Conservation (phyloP, 2,113 vertebrate genomes). For the Alethe diademata region DNA sequence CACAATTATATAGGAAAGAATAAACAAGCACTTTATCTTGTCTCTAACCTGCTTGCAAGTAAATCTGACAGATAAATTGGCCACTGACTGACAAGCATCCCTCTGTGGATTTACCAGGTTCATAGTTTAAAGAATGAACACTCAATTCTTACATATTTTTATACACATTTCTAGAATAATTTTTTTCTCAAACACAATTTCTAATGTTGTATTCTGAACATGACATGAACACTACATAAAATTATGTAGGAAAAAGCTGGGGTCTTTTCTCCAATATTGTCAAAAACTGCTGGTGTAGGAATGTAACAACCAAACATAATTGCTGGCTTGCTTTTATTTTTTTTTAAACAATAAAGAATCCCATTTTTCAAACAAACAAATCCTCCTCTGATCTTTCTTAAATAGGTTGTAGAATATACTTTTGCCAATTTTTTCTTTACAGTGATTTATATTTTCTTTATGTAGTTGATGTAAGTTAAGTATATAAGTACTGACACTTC, state of each 20-base stretch:
- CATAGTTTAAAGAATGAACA: not conserved
- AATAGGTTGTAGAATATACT: not conserved
- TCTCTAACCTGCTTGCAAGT: not conserved
- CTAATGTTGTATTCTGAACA: not conserved
- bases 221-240: not conserved
- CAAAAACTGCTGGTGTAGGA: not conserved
- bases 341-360: not conserved
- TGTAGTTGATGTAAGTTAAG: not conserved
- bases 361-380: not conserved
- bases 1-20: not conserved
- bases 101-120: not conserved
- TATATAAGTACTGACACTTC: not conserved
- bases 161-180: not conserved
- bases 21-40: not conserved
- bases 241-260: not conserved
- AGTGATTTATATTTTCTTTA: not conserved
- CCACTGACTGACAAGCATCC: not conserved
- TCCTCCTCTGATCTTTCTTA: not conserved
- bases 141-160: not conserved
- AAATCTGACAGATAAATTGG: not conserved
- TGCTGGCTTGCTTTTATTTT: rapidly evolving
- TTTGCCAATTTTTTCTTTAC: not conserved
- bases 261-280: not conserved
- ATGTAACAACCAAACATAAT: not conserved
- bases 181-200: not conserved